Conservation (phyloP, 2,888 invertebrate species). For the Eupithecia abbreviata region DNA sequence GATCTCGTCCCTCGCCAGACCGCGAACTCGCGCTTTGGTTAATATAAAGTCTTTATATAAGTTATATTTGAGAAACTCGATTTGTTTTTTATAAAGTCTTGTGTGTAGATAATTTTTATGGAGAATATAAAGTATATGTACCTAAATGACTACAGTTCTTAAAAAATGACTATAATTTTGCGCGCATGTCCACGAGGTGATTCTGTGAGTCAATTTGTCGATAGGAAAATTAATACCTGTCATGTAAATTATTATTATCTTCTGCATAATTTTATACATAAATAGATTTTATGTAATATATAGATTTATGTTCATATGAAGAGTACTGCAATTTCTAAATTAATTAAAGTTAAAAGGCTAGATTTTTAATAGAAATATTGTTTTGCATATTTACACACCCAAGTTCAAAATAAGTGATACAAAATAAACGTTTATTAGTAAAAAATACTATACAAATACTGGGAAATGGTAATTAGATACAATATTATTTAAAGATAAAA, state of each 20-base stretch:
- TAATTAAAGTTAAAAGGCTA: slow-evolving; percentile 72
- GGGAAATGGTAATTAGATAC: slow-evolving; percentile 30
- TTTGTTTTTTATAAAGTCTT: slow-evolving; percentile 79
- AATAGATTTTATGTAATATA: slow-evolving; percentile 52
- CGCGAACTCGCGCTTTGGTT: slow-evolving; percentile 48
- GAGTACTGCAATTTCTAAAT: slow-evolving; percentile 47
- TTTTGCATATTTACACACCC: slow-evolving; percentile 64
- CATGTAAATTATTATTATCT: slow-evolving; percentile 64
- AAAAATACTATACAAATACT: slow-evolving; percentile 36
- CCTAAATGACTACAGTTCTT: slow-evolving; percentile 71
- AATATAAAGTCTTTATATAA: slow-evolving; percentile 62
- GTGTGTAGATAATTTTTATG: slow-evolving; percentile 84
- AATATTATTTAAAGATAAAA: slow-evolving; percentile 15
- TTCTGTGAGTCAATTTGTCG: slow-evolving; percentile 35
- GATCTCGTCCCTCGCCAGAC: slow-evolving; percentile 42
- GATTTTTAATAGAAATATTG: slow-evolving; percentile 68
- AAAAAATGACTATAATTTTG: slow-evolving; percentile 47
- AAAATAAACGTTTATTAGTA: slow-evolving; percentile 43
- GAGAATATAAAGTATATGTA: slow-evolving; percentile 82
- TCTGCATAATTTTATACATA: slow-evolving; percentile 58
- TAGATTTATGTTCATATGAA: slow-evolving; percentile 45
- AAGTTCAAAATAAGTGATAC: slow-evolving; percentile 30
- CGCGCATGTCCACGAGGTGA: slow-evolving; percentile 26
- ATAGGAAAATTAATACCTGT: slow-evolving; percentile 33
- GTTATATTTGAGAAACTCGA: slow-evolving; percentile 75